These are phyloP conservation scores for Nymphicus hollandicus DNA, from an alignment of 2,113 vertebrate genomes.

Conservation along the genomic window DNA sequence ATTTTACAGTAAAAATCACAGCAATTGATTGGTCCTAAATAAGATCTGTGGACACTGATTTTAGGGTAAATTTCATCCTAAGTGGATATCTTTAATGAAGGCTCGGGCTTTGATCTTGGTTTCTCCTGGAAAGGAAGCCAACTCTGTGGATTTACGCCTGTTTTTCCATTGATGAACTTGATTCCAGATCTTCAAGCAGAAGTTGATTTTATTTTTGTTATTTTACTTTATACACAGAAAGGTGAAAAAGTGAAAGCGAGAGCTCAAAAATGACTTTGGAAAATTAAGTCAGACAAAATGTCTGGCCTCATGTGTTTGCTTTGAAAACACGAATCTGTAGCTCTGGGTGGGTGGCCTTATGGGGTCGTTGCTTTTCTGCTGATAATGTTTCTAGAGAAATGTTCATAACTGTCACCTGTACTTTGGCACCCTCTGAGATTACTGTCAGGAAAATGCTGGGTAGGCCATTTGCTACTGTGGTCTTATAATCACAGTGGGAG, in stretches of 20 bases:
- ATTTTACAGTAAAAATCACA: background rate
- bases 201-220: background rate
- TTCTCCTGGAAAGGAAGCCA: background rate
- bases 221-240: background rate
- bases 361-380: constrained; percentile 18
- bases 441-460: background rate
- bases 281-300: background rate
- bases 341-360: background rate
- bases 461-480: constrained; percentile 23
- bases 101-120: background rate
- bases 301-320: background rate
- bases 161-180: background rate
- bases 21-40: background rate
- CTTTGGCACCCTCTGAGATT: background rate
- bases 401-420: constrained; percentile 10
- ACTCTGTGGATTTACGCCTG: background rate
- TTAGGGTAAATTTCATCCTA: background rate
- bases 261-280: background rate
- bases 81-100: background rate
- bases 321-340: constrained; percentile 1
- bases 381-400: constrained; percentile 30
- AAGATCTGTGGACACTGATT: background rate
- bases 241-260: background rate
- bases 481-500: background rate
- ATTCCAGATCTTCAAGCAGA: background rate